Conservation (phyloP, 2,888 invertebrate species). For the Agrochola macilenta region DNA sequence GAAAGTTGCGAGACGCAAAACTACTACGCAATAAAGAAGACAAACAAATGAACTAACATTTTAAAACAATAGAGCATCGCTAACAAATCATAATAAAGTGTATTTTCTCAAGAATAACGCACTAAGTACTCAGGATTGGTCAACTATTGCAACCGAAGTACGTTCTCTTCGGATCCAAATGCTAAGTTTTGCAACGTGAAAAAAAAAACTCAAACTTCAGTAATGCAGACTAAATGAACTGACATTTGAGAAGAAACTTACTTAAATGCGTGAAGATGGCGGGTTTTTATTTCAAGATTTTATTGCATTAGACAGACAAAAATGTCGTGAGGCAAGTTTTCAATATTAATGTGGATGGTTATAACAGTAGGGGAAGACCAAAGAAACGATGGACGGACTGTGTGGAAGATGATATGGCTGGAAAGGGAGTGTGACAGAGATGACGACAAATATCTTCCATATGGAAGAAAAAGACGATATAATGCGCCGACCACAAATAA, state of each 20-base stretch:
- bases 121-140: slow-evolving; percentile 34
- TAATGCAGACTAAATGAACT: slow-evolving; percentile 30
- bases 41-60: slow-evolving; percentile 10
- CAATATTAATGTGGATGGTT: too few species aligned
- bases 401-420: too few species aligned
- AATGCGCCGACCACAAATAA: too few species aligned
- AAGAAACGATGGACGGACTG: too few species aligned
- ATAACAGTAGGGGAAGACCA: too few species aligned
- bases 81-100: slow-evolving; percentile 36
- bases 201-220: slow-evolving; percentile 5
- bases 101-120: slow-evolving; percentile 43
- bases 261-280: not conserved
- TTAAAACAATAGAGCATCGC: slow-evolving; percentile 42
- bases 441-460: too few species aligned
- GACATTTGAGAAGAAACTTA: slow-evolving; percentile 29
- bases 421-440: too few species aligned
- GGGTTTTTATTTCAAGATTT: slow-evolving; percentile 1
- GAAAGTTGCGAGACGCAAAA: not conserved
- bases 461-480: too few species aligned
- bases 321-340: too few species aligned
- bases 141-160: slow-evolving; percentile 23
- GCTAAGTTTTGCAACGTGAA: slow-evolving; percentile 32
- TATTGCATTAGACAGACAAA: too few species aligned
- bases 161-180: slow-evolving; percentile 47
- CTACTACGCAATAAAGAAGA: slow-evolving; percentile 5